A percentile compares a stretch with the other conserved stretches of the same genome.
Conservation (phyloP, 2,797 vertebrate genomes). For the Eutrigla gurnardus region DNA sequence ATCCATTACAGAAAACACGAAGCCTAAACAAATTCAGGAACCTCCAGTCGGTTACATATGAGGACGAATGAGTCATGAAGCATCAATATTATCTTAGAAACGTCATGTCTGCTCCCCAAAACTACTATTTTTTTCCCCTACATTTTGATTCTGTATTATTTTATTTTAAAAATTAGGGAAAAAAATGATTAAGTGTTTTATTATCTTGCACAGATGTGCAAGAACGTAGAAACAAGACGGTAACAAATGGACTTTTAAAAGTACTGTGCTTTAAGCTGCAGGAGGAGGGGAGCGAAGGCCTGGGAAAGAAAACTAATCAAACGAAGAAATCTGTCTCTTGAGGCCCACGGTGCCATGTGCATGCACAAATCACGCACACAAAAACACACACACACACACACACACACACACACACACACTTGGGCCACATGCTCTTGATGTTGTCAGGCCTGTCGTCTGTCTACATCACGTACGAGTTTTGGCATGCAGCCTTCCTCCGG, state of each 20-base stretch:
- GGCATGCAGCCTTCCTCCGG: conserved; percentile 65
- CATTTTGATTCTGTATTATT: neutral
- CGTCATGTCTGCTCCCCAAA: neutral
- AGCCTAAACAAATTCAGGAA: conserved; percentile 24
- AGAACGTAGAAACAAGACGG: conserved; percentile 17
- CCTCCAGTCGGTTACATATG: conserved; percentile 11
- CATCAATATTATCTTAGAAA: conserved; percentile 14
- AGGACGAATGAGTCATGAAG: conserved; percentile 9
- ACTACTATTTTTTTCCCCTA: neutral
- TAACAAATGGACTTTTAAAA: conserved; percentile 37
- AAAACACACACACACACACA: conserved; percentile 13
- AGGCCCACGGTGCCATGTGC: conserved; percentile 56
- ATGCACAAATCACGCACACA: conserved; percentile 37
- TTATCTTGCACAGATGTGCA: conserved; percentile 3
- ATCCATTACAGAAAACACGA: conserved; percentile 33
- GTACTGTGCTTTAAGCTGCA: conserved; percentile 34
- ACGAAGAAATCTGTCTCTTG: conserved; percentile 70
- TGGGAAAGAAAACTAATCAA: conserved; percentile 76
- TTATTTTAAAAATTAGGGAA: neutral
- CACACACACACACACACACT: conserved; percentile 22
- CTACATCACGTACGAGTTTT: conserved; percentile 68
- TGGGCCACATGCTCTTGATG: conserved; percentile 34
- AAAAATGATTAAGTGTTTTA: neutral
- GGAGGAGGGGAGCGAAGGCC: conserved; percentile 45
- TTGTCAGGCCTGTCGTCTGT: conserved; percentile 63